Conservation (phyloP, 2,797 vertebrate species). For the Columba guinea region DNA sequence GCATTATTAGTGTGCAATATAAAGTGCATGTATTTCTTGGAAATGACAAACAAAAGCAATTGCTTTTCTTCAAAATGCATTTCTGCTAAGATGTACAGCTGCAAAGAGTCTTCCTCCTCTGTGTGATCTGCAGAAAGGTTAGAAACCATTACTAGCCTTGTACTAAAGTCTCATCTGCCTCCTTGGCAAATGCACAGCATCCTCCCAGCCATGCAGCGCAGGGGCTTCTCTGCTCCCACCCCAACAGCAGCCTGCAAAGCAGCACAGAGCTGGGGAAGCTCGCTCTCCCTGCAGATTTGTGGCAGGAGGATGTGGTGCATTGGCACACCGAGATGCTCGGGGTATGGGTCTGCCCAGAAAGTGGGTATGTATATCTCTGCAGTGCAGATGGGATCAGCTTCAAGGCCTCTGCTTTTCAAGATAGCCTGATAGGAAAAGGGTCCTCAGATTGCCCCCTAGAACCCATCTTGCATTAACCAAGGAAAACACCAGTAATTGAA, state of each 20-base stretch:
- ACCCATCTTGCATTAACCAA: slow-evolving; percentile 64
- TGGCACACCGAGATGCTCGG: rapidly evolving
- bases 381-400: background rate
- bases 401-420: background rate
- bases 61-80: background rate
- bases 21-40: background rate
- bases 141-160: background rate
- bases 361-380: background rate
- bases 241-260: background rate
- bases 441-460: slow-evolving; percentile 9
- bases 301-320: background rate
- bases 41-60: background rate
- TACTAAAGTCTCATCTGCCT: background rate
- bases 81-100: background rate
- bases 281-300: background rate
- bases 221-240: background rate
- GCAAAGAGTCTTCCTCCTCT: background rate
- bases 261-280: background rate
- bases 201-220: rapidly evolving
- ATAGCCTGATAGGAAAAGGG: slow-evolving; percentile 31
- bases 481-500: slow-evolving; percentile 69
- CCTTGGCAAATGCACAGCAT: background rate
- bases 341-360: background rate
- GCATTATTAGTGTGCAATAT: background rate
- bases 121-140: background rate